These are phyloP conservation scores for Notospermus geniculatus DNA, from an alignment of 1,140 invertebrate genomes.

Conservation along the genomic window DNA sequence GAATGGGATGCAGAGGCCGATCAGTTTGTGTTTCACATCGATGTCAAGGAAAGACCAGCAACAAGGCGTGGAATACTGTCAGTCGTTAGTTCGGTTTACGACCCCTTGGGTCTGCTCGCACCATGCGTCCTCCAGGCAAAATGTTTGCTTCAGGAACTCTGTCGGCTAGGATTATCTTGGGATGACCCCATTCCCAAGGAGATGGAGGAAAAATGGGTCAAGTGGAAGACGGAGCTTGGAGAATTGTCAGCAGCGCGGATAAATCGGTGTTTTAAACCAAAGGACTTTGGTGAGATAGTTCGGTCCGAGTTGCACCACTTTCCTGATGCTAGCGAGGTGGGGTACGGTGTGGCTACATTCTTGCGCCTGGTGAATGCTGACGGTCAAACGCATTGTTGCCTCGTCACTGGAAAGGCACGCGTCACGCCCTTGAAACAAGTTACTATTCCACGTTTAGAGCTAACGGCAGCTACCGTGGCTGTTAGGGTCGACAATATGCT, in stretches of 20 bases:
- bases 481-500: conserved; percentile 29
- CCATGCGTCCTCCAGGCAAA: conserved; percentile 12
- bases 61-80: conserved; percentile 9
- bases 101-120: conserved; percentile 11
- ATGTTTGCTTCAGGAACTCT: conserved; percentile 9
- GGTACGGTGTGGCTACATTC: conserved; percentile 24
- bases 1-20: conserved; percentile 20
- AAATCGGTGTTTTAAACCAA: conserved; percentile 7
- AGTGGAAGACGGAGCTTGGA: not conserved
- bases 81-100: conserved; percentile 14
- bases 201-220: not conserved
- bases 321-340: conserved; percentile 23
- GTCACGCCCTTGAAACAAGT: conserved; percentile 41
- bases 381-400: conserved; percentile 19
- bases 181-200: conserved; percentile 6
- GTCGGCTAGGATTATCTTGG: not conserved
- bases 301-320: conserved; percentile 21
- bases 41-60: conserved; percentile 9
- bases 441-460: conserved; percentile 52
- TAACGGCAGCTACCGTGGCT: conserved; percentile 51
- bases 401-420: conserved; percentile 37
- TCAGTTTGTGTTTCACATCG: conserved; percentile 25
- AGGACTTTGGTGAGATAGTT: conserved; percentile 7
- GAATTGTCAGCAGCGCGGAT: not conserved
- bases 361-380: conserved; percentile 15